Conservation (phyloP, 2,888 invertebrate genomes). For the Himalopsyche anomala region DNA sequence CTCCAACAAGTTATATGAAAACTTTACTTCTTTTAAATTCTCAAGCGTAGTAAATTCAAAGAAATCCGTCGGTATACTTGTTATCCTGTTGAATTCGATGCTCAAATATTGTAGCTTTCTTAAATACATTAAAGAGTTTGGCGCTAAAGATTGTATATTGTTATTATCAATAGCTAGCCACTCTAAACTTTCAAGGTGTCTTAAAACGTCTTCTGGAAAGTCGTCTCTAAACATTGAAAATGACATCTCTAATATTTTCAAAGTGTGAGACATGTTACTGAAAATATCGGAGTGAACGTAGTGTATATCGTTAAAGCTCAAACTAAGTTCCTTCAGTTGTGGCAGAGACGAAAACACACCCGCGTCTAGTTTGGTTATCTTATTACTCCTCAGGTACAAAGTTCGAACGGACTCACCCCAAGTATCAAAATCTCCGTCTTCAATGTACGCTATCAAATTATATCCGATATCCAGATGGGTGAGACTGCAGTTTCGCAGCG, state of each 20-base stretch:
- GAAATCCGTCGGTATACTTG: slow-evolving; percentile 81
- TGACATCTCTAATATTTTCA: slow-evolving; percentile 91
- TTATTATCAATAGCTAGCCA: slow-evolving; percentile 94
- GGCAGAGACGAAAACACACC: slow-evolving; percentile 85
- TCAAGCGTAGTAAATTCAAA: slow-evolving; percentile 84
- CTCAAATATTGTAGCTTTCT: slow-evolving; percentile 87
- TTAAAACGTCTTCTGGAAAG: slow-evolving; percentile 86
- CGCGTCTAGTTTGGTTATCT: slow-evolving; percentile 84
- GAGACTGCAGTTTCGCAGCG: slow-evolving; percentile 83
- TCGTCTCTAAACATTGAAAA: slow-evolving; percentile 89
- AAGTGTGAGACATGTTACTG: slow-evolving; percentile 83
- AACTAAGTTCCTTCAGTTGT: slow-evolving; percentile 89
- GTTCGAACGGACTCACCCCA: slow-evolving; percentile 90
- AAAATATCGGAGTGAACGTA: slow-evolving; percentile 89
- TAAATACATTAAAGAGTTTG: slow-evolving; percentile 83
- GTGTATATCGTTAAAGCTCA: slow-evolving; percentile 93
- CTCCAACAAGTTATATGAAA: slow-evolving; percentile 88
- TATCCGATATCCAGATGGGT: slow-evolving; percentile 92
- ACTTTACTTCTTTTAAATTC: slow-evolving; percentile 85
- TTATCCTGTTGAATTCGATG: slow-evolving; percentile 89
- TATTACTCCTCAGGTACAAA: slow-evolving; percentile 89
- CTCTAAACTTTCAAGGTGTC: slow-evolving; percentile 84
- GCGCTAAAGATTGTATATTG: slow-evolving; percentile 84
- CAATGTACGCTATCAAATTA: slow-evolving; percentile 88
- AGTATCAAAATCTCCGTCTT: slow-evolving; percentile 84